Percentiles rank a stretch among this genome's conserved stretches.
These are phyloP conservation scores for Sorex araneus DNA, from an alignment of 2,113 vertebrate genomes.

Conservation along the genomic window DNA sequence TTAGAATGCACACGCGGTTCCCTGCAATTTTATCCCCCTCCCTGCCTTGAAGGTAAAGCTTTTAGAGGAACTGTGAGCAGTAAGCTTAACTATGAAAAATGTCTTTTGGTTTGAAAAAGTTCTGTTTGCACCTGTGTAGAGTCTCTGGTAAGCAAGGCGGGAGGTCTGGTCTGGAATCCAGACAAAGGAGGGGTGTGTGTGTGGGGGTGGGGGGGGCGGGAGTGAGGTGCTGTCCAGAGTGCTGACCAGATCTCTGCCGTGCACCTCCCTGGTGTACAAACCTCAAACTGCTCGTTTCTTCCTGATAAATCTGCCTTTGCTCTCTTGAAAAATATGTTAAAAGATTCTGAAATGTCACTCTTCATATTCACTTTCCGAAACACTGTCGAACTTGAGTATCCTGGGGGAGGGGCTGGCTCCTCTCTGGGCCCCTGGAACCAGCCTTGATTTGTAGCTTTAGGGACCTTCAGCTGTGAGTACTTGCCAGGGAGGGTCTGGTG, in stretches of 20 bases:
- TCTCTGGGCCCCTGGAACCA: not conserved
- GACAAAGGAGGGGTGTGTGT: conserved; percentile 70
- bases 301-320: not conserved
- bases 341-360: conserved; percentile 7
- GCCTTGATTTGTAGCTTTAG: not conserved
- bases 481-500: not conserved
- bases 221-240: conserved; percentile 88
- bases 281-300: not conserved
- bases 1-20: not conserved
- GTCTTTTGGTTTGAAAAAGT: not conserved
- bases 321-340: not conserved
- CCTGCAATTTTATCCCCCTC: not conserved
- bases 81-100: not conserved
- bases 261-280: not conserved
- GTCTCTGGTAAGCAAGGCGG: too few relatives aligned
- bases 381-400: too few relatives aligned
- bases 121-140: not conserved
- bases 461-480: not conserved
- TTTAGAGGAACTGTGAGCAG: not conserved
- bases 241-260: conserved; percentile 79
- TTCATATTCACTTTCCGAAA: not conserved
- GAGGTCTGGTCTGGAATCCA: not conserved
- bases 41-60: not conserved
- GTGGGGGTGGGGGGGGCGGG: not conserved
- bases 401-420: not conserved